These are phyloP conservation scores for zebrafish (Danio rerio) DNA, from an alignment of 2,113 vertebrate species.

Conservation along the genomic window DNA sequence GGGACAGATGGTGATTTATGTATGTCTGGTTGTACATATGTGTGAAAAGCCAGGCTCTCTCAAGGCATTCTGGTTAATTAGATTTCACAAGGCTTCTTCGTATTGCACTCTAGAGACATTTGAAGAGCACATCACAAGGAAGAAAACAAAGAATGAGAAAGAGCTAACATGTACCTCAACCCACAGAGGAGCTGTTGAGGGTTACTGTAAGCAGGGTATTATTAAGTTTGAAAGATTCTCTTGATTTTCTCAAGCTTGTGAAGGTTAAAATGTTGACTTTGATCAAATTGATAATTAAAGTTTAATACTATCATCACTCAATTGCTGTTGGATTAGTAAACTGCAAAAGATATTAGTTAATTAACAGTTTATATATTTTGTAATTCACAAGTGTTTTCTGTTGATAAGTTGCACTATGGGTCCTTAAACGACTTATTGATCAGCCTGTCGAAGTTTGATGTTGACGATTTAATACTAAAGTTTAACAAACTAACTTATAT, in stretches of 20 bases:
- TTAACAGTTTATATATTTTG: too few species aligned
- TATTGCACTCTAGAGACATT: constrained; percentile 53
- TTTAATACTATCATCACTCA: background rate
- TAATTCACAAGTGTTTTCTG: too few species aligned
- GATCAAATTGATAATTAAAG: constrained; percentile 5
- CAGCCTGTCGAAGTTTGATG: too few species aligned
- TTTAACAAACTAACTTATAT: too few species aligned
- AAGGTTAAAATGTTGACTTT: constrained; percentile 8
- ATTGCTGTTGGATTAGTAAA: background rate
- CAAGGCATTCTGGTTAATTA: constrained; percentile 66
- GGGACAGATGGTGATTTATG: constrained; percentile 8
- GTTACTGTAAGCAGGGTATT: background rate
- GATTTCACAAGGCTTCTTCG: constrained; percentile 61
- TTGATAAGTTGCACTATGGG: too few species aligned
- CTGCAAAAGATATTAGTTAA: background rate
- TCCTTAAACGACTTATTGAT: too few species aligned
- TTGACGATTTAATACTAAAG: too few species aligned
- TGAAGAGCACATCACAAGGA: constrained; percentile 15
- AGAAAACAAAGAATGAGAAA: background rate
- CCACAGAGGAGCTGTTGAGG: constrained; percentile 18
- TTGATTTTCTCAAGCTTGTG: constrained; percentile 3
- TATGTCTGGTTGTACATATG: constrained; percentile 58
- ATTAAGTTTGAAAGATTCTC: background rate
- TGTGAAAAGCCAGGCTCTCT: constrained; percentile 61
- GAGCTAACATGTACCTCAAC: constrained; percentile 7